Percentiles rank a stretch among this genome's conserved stretches.
These are phyloP conservation scores for Xiphydria camelus DNA, from an alignment of 2,888 invertebrate genomes.

Conservation along the genomic window DNA sequence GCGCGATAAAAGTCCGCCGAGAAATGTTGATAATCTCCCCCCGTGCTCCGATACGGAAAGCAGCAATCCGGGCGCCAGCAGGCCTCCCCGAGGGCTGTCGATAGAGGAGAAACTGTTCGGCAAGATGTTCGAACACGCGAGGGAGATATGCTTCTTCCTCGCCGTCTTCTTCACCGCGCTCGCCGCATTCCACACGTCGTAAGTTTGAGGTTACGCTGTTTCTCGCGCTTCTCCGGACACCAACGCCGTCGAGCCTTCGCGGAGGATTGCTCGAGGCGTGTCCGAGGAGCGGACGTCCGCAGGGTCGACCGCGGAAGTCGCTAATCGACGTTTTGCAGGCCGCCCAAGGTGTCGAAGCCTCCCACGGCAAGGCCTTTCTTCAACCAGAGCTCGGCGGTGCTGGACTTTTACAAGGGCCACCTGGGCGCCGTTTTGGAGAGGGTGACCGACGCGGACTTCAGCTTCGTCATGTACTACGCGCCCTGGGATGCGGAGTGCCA, in stretches of 20 bases:
- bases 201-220: constrained; percentile 53
- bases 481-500: constrained; percentile 93
- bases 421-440: constrained; percentile 67
- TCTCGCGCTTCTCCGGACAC: neutral
- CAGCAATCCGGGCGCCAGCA: constrained; percentile 19
- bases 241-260: neutral
- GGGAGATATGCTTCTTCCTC: constrained; percentile 68
- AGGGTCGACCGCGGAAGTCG: too few relatives aligned
- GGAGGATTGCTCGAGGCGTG: neutral
- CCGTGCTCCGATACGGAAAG: constrained; percentile 12
- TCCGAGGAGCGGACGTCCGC: neutral
- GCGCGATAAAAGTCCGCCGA: constrained; percentile 35
- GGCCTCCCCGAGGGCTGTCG: constrained; percentile 20
- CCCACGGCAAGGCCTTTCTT: constrained; percentile 74
- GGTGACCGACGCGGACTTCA: constrained; percentile 71
- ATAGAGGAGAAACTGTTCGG: constrained; percentile 42
- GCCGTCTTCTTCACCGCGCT: constrained; percentile 69
- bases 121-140: constrained; percentile 66
- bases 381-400: constrained; percentile 67
- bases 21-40: constrained; percentile 48
- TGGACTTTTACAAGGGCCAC: constrained; percentile 80
- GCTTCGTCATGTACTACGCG: constrained; percentile 92
- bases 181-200: constrained; percentile 74
- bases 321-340: constrained; percentile 57
- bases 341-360: constrained; percentile 64